Percentiles rank a stretch among this genome's conserved stretches.
phyloP scores from a whole-genome alignment of 2,113 vertebrate genomes.

The Anarhynchus alexandrinus region DNA sequence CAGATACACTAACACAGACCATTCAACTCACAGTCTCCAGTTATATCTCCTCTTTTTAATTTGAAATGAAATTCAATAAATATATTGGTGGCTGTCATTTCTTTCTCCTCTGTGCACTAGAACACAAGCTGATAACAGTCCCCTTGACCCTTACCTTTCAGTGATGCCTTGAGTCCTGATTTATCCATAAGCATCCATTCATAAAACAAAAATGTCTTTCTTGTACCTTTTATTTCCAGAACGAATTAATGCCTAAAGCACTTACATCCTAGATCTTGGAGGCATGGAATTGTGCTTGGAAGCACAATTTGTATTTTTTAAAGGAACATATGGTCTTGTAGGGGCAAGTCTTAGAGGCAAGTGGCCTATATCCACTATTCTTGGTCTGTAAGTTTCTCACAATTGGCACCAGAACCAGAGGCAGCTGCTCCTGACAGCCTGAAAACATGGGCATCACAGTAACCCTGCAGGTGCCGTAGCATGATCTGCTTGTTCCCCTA shows the following conservation, averaged over 20 bases:
- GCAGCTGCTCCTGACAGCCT: background rate
- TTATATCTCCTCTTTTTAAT: background rate
- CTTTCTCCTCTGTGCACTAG: background rate
- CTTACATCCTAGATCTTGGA: background rate
- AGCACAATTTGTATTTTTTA: background rate
- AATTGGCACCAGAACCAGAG: background rate
- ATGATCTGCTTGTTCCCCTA: background rate
- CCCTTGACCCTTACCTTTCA: background rate
- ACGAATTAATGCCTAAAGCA: background rate
- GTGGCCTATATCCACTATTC: background rate
- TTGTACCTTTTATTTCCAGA: background rate
- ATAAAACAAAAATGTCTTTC: background rate
- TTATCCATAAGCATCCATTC: background rate
- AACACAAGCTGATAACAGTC: background rate
- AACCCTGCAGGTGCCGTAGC: background rate
- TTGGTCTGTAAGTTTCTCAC: background rate
- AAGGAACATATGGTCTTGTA: background rate
- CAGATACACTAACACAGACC: background rate
- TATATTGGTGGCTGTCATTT: background rate
- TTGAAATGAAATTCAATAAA: background rate
- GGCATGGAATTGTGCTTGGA: background rate
- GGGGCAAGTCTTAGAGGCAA: background rate
- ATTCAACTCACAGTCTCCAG: background rate
- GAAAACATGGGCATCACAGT: background rate
- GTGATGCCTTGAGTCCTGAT: background rate